Evolutionary conservation across 2,888 invertebrate genomes (phyloP).

Genomic region (Liopterus haemorrhoidalis): DNA sequence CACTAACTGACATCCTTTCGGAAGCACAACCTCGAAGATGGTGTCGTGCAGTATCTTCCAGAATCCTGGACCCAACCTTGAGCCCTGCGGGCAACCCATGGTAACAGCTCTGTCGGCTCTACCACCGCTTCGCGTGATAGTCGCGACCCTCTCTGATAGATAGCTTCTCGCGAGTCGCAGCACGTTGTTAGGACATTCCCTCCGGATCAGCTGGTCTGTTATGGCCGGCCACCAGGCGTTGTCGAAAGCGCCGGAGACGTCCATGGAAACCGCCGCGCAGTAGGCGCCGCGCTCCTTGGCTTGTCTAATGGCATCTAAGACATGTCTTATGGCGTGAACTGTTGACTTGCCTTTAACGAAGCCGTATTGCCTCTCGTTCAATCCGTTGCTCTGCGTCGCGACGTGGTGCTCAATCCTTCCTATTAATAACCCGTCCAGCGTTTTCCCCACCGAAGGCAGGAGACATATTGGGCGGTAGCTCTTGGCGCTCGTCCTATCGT

Average conservation of each 20-base stretch:
- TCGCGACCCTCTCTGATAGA: background rate
- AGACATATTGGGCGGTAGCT: slow-evolving; percentile 31
- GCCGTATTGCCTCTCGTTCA: background rate
- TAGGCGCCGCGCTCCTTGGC: background rate
- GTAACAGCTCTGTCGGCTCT: slow-evolving; percentile 1
- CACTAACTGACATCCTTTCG: slow-evolving; percentile 17
- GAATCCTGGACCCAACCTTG: slow-evolving; percentile 13
- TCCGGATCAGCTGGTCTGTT: background rate
- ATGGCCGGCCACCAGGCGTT: slow-evolving; percentile 8
- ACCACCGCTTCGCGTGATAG: background rate
- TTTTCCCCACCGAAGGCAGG: slow-evolving; percentile 17
- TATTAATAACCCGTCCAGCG: slow-evolving; percentile 17
- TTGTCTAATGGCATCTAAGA: background rate
- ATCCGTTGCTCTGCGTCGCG: background rate
- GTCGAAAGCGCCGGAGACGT: slow-evolving; percentile 9
- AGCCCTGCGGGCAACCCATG: slow-evolving; percentile 23
- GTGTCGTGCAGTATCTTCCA: slow-evolving; percentile 16
- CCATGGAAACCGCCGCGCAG: background rate
- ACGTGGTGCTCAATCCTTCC: slow-evolving; percentile 9
- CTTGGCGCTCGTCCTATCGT: slow-evolving; percentile 10
- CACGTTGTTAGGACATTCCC: background rate
- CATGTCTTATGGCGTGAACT: too few species aligned
- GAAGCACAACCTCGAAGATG: slow-evolving; percentile 12
- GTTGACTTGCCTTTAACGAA: slow-evolving; percentile 4
- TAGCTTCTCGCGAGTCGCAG: background rate